Evolutionary conservation across 1,140 invertebrate genomes (phyloP).

Genomic region (Limonius californicus): DNA sequence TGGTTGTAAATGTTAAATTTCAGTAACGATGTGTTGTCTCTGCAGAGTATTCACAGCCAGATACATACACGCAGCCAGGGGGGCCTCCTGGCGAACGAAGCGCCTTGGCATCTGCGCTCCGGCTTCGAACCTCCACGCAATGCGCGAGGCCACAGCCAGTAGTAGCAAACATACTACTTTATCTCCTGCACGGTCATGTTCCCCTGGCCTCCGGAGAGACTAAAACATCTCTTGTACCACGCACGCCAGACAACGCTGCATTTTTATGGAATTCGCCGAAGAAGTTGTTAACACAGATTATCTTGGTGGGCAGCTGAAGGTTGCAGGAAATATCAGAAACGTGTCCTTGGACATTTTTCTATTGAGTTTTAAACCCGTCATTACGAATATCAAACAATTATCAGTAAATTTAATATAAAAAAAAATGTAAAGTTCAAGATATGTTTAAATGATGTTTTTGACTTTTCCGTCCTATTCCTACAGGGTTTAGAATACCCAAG

Average conservation of each 20-base stretch:
- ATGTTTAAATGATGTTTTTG: too few relatives aligned
- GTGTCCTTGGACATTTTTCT: too few relatives aligned
- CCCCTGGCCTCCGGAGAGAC: neutral
- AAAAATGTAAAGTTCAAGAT: too few relatives aligned
- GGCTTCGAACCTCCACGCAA: neutral
- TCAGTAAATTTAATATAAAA: too few relatives aligned
- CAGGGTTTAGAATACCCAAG: too few relatives aligned
- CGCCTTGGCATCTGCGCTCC: neutral
- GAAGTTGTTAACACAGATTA: too few relatives aligned
- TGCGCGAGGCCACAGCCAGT: neutral
- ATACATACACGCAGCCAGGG: neutral
- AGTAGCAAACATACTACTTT: neutral
- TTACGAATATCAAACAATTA: too few relatives aligned
- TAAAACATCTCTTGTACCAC: neutral
- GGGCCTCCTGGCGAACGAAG: neutral
- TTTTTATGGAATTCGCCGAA: neutral
- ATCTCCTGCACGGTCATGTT: neutral
- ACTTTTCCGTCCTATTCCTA: too few relatives aligned
- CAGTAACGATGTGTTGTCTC: neutral
- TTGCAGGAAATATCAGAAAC: too few relatives aligned
- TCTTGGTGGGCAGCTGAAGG: too few relatives aligned
- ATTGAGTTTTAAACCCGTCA: too few relatives aligned
- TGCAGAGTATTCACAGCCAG: too few relatives aligned
- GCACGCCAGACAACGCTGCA: neutral
- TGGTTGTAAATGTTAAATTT: neutral